phyloP scores from a whole-genome alignment of 2,888 invertebrate genomes.

The Hyles lineata region DNA sequence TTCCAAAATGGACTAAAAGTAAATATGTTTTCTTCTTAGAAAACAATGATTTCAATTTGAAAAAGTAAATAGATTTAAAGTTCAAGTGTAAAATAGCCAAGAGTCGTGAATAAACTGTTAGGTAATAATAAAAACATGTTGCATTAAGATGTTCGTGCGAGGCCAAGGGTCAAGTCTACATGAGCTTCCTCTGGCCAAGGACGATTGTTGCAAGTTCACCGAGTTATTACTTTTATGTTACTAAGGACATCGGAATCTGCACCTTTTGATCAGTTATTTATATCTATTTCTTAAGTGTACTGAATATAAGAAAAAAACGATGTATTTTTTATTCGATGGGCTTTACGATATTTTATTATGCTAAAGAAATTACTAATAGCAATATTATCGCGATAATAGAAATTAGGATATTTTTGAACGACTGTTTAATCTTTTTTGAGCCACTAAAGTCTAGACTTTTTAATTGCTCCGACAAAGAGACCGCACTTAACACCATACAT shows the following conservation, averaged over 20 bases:
- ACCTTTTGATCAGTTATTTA: not conserved
- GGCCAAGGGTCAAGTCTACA: slow-evolving; percentile 41
- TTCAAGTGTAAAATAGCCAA: not conserved
- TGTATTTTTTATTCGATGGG: no score
- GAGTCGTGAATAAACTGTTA: slow-evolving; percentile 6
- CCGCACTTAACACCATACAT: not conserved
- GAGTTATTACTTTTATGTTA: slow-evolving; percentile 30
- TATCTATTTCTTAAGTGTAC: not conserved
- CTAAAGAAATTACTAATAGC: no score
- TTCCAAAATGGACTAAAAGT: no score
- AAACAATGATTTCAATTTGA: not conserved
- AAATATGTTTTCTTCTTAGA: not conserved
- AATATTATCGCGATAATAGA: no score
- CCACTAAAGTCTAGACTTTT: no score
- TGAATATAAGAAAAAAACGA: no score
- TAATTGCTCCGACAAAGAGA: not conserved
- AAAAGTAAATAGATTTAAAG: not conserved
- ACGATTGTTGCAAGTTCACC: slow-evolving; percentile 41
- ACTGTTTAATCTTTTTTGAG: no score
- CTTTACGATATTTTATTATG: no score
- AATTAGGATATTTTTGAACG: no score
- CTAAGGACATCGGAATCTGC: not conserved
- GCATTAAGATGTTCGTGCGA: slow-evolving; percentile 32
- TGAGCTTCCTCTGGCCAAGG: slow-evolving; percentile 35
- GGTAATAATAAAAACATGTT: slow-evolving; percentile 32